Evolutionary conservation across 2,888 invertebrate genomes (phyloP).

Genomic region (Eretmocerus hayati): DNA sequence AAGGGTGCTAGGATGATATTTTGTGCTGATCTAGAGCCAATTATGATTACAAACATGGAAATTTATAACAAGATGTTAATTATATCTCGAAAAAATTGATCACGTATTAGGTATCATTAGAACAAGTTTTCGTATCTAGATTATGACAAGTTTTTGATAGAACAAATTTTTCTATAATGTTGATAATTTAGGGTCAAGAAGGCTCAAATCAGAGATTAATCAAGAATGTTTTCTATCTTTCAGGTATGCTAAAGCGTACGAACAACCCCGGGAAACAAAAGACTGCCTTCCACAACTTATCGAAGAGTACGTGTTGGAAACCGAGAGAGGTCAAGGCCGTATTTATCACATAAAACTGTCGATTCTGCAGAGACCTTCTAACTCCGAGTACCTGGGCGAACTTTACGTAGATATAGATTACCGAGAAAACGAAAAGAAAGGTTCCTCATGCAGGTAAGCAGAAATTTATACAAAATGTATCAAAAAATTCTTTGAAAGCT

Average conservation of each 20-base stretch:
- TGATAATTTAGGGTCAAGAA: no score
- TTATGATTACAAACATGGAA: no score
- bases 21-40: no score
- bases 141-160: neutral
- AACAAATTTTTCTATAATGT: neutral
- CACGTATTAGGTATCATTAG: no score
- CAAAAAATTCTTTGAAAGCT: neutral
- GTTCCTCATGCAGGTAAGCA: conserved; percentile 74
- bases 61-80: no score
- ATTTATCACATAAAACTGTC: conserved; percentile 82
- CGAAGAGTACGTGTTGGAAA: conserved; percentile 84
- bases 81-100: no score
- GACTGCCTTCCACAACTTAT: conserved; percentile 75
- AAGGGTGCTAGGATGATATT: no score
- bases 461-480: no score
- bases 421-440: conserved; percentile 67
- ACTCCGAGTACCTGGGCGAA: conserved; percentile 84
- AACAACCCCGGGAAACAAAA: conserved; percentile 57
- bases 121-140: no score
- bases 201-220: neutral
- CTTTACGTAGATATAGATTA: conserved; percentile 83
- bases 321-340: conserved; percentile 64
- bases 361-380: conserved; percentile 78
- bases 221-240: no score
- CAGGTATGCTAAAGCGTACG: conserved; percentile 53